A percentile compares a stretch with the other conserved stretches of the same genome.
phyloP scores from a whole-genome alignment of 2,888 invertebrate genomes.

The Allophyes oxyacanthae region DNA sequence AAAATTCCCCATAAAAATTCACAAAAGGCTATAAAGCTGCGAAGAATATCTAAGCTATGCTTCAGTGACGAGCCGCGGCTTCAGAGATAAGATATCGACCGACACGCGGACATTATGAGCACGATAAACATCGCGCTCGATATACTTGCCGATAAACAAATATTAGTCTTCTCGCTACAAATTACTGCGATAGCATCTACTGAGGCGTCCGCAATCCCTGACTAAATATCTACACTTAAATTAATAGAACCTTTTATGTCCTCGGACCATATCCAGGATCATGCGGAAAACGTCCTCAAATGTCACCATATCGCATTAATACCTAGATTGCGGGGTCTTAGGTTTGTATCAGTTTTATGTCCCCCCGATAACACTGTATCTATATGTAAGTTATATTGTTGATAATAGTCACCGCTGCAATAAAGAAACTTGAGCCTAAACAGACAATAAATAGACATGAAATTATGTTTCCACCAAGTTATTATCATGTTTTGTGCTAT shows the following conservation, averaged over 20 bases:
- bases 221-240: slow-evolving; percentile 55
- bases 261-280: slow-evolving; percentile 55
- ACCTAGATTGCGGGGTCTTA: slow-evolving; percentile 69
- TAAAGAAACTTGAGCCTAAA: slow-evolving; percentile 70
- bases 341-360: slow-evolving; percentile 82
- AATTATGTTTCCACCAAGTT: slow-evolving; percentile 66
- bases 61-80: slow-evolving; percentile 60
- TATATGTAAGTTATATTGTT: slow-evolving; percentile 77
- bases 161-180: slow-evolving; percentile 77
- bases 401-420: slow-evolving; percentile 74
- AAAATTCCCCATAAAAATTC: slow-evolving; percentile 35
- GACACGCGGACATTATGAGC: slow-evolving; percentile 73
- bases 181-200: slow-evolving; percentile 77
- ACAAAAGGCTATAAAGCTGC: slow-evolving; percentile 48
- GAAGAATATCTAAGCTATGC: slow-evolving; percentile 55
- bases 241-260: slow-evolving; percentile 61
- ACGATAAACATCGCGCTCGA: slow-evolving; percentile 74
- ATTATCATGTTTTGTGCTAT: slow-evolving; percentile 67
- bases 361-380: slow-evolving; percentile 77
- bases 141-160: slow-evolving; percentile 74
- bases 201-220: slow-evolving; percentile 41
- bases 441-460: slow-evolving; percentile 68
- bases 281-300: slow-evolving; percentile 64
- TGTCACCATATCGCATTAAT: slow-evolving; percentile 69
- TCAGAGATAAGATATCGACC: slow-evolving; percentile 73